phyloP scores from a whole-genome alignment of 1,140 invertebrate genomes.

The Procambarus clarkii region DNA sequence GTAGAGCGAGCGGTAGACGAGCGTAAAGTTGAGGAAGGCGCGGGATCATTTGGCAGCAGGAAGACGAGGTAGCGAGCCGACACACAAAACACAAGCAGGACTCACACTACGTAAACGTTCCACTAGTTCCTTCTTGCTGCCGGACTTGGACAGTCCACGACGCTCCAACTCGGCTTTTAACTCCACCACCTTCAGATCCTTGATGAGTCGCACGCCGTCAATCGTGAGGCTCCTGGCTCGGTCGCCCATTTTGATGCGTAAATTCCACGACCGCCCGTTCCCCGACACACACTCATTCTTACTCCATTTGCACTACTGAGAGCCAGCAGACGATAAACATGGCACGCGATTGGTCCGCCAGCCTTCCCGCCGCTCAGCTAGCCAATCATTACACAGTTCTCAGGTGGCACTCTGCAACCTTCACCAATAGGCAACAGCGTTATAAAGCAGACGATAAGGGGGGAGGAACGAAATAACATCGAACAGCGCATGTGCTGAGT shows the following conservation, averaged over 20 bases:
- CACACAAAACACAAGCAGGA: neutral
- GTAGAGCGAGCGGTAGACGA: neutral
- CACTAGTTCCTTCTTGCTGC: constrained; percentile 79
- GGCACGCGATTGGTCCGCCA: constrained; percentile 50
- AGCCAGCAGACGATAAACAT: constrained; percentile 68
- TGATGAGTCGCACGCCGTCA: constrained; percentile 60
- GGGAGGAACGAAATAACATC: constrained; percentile 25
- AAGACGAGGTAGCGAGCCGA: neutral
- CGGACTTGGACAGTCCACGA: constrained; percentile 78
- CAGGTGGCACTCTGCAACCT: constrained; percentile 54
- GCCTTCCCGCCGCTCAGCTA: constrained; percentile 56
- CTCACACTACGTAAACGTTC: constrained; percentile 77
- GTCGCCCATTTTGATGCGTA: constrained; percentile 69
- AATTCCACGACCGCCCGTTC: constrained; percentile 42
- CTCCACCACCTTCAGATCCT: constrained; percentile 78
- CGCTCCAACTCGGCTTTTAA: constrained; percentile 79
- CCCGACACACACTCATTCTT: constrained; percentile 64
- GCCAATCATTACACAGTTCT: constrained; percentile 44
- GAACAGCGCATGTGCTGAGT: neutral
- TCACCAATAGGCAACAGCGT: constrained; percentile 28
- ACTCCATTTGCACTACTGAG: constrained; percentile 69
- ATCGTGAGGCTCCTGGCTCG: constrained; percentile 64
- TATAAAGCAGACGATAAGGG: constrained; percentile 14
- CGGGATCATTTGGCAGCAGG: neutral
- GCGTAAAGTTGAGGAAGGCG: neutral